A percentile compares a stretch with the other conserved stretches of the same genome.
These are phyloP conservation scores for Sacculina carcini DNA, from an alignment of 2,888 invertebrate species.

Conservation along the genomic window DNA sequence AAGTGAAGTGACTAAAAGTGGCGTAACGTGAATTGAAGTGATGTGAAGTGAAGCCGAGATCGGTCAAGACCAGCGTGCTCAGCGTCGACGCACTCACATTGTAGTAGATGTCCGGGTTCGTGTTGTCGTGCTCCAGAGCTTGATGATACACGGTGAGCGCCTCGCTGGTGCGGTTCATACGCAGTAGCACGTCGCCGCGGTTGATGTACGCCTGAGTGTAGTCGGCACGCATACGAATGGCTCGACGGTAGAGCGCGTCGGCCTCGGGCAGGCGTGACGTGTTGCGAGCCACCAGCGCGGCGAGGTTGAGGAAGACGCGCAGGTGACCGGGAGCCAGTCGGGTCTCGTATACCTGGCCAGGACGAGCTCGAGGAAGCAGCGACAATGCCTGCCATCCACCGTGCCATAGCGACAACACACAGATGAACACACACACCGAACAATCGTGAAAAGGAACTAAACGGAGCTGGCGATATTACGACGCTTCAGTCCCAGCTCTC, in stretches of 20 bases:
- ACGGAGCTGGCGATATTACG: neutral
- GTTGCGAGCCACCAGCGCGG: conserved; percentile 78
- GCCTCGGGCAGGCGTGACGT: conserved; percentile 75
- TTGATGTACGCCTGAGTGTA: conserved; percentile 91
- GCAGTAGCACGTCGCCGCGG: conserved; percentile 81
- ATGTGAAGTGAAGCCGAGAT: too few species aligned
- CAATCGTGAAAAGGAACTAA: neutral
- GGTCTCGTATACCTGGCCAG: conserved; percentile 81
- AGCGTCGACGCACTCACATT: conserved; percentile 44
- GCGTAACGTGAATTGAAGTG: too few species aligned
- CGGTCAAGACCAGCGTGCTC: too few species aligned
- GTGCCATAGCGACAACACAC: neutral
- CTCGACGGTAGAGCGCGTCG: conserved; percentile 65
- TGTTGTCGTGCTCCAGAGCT: conserved; percentile 71
- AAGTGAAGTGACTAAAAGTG: too few species aligned
- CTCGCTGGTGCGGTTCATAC: conserved; percentile 72
- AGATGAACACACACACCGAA: neutral
- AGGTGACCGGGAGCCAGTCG: conserved; percentile 84
- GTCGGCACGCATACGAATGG: conserved; percentile 89
- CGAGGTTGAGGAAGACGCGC: conserved; percentile 81
- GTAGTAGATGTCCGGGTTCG: conserved; percentile 80
- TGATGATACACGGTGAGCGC: conserved; percentile 82
- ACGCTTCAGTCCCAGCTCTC: neutral
- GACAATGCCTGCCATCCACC: conserved; percentile 40
- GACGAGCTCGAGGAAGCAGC: conserved; percentile 62